These are phyloP conservation scores for Papilio glaucus DNA, from an alignment of 1,140 invertebrate species.

Conservation along the genomic window DNA sequence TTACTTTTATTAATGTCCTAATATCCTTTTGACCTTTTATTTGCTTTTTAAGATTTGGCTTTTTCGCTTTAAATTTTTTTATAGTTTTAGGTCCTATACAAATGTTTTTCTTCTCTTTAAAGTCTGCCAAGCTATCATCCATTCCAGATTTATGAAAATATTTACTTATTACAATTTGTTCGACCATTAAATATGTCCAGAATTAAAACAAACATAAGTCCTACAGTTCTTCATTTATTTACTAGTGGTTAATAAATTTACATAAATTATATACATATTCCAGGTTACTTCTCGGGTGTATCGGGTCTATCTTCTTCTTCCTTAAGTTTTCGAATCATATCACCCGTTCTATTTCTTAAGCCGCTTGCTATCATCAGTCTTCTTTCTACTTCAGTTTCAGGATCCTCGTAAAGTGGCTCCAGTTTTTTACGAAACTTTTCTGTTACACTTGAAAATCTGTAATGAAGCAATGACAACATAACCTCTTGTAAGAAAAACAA, in stretches of 20 bases:
- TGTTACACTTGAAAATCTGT: conserved; percentile 59
- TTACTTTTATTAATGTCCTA: conserved; percentile 59
- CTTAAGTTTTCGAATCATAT: conserved; percentile 55
- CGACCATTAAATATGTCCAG: conserved; percentile 47
- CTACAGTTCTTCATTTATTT: conserved; percentile 46
- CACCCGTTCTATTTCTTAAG: conserved; percentile 53
- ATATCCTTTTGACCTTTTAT: conserved; percentile 73
- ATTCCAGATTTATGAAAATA: conserved; percentile 64
- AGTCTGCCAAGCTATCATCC: conserved; percentile 73
- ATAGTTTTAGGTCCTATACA: conserved; percentile 52
- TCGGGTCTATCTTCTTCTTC: conserved; percentile 60
- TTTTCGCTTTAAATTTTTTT: conserved; percentile 50
- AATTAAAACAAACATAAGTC: conserved; percentile 64
- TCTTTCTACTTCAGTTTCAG: conserved; percentile 73
- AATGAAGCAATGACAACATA: conserved; percentile 45
- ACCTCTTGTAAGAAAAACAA: conserved; percentile 10
- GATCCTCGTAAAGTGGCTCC: conserved; percentile 69
- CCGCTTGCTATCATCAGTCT: conserved; percentile 67
- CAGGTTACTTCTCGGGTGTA: conserved; percentile 65
- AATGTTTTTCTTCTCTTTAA: conserved; percentile 62
- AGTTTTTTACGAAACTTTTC: conserved; percentile 56
- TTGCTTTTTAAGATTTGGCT: conserved; percentile 47
- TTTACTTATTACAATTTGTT: conserved; percentile 60
- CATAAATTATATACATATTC: conserved; percentile 44
- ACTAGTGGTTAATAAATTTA: conserved; percentile 49